phyloP scores from a whole-genome alignment of 1,140 invertebrate species.

The Meloidogyne floridensis region DNA sequence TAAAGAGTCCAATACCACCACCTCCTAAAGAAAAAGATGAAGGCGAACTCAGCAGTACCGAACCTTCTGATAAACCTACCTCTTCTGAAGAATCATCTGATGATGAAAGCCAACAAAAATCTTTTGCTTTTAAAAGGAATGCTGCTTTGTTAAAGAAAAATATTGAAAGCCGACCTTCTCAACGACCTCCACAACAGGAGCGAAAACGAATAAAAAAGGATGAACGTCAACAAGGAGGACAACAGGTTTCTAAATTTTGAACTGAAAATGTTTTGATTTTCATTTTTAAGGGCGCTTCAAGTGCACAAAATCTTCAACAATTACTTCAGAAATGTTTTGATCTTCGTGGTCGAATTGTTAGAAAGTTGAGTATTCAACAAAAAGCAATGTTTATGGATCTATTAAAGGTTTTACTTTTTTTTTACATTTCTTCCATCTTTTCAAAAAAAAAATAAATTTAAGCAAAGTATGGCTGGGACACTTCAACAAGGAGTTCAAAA shows the following conservation, averaged over 20 bases:
- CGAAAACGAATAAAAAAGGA: neutral
- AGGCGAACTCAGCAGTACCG: slow-evolving; percentile 27
- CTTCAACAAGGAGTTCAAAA: slow-evolving; percentile 21
- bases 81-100: slow-evolving; percentile 3
- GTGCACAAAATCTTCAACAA: slow-evolving; percentile 23
- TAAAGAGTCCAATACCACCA: neutral
- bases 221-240: neutral
- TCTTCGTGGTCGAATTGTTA: slow-evolving; percentile 24
- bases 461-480: slow-evolving; percentile 19
- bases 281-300: slow-evolving; percentile 5
- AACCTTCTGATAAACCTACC: slow-evolving; percentile 22
- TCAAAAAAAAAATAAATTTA: neutral
- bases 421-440: neutral
- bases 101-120: neutral
- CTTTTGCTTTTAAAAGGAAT: neutral
- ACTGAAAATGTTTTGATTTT: neutral
- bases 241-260: slow-evolving; percentile 3
- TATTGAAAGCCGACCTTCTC: neutral
- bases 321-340: slow-evolving; percentile 29
- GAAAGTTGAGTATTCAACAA: slow-evolving; percentile 26
- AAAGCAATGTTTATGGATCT: slow-evolving; percentile 32
- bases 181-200: neutral
- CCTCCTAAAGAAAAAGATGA: slow-evolving; percentile 26
- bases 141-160: slow-evolving; percentile 4
- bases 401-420: slow-evolving; percentile 1